These are phyloP conservation scores for Cryptocephalus primarius DNA, from an alignment of 2,888 invertebrate genomes.

Conservation along the genomic window DNA sequence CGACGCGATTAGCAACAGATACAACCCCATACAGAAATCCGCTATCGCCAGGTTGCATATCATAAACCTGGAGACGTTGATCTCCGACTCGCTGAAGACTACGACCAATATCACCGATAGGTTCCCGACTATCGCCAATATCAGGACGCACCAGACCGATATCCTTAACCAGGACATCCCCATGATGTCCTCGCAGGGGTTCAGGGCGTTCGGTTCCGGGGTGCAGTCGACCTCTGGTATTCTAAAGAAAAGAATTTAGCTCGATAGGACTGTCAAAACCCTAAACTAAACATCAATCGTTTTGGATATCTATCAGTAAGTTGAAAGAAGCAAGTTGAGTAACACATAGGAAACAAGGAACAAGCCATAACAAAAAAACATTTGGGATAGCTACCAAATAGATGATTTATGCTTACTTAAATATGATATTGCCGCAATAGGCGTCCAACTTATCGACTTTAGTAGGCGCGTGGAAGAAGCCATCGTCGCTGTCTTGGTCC, in stretches of 20 bases:
- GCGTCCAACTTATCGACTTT: conserved; percentile 15
- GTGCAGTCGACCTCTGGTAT: conserved; percentile 51
- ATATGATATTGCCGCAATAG: conserved; percentile 18
- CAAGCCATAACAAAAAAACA: too few relatives aligned
- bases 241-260: too few relatives aligned
- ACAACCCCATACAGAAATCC: conserved; percentile 79
- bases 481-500: conserved; percentile 13
- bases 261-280: too few relatives aligned
- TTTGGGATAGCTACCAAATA: too few relatives aligned
- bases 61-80: conserved; percentile 54
- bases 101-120: conserved; percentile 70
- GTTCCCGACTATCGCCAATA: conserved; percentile 75
- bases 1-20: conserved; percentile 70
- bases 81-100: conserved; percentile 43
- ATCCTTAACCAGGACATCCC: conserved; percentile 66
- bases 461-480: conserved; percentile 17
- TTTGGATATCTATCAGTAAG: too few relatives aligned
- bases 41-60: conserved; percentile 80
- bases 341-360: too few relatives aligned
- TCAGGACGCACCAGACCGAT: conserved; percentile 79
- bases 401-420: conserved; percentile 11
- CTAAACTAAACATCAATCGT: too few relatives aligned
- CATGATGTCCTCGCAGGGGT: conserved; percentile 87
- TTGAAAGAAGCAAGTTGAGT: too few relatives aligned
- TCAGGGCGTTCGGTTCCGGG: conserved; percentile 69